These are phyloP conservation scores for Ptychadena robeensis DNA, from an alignment of 2,797 vertebrate species.

Conservation along the genomic window DNA sequence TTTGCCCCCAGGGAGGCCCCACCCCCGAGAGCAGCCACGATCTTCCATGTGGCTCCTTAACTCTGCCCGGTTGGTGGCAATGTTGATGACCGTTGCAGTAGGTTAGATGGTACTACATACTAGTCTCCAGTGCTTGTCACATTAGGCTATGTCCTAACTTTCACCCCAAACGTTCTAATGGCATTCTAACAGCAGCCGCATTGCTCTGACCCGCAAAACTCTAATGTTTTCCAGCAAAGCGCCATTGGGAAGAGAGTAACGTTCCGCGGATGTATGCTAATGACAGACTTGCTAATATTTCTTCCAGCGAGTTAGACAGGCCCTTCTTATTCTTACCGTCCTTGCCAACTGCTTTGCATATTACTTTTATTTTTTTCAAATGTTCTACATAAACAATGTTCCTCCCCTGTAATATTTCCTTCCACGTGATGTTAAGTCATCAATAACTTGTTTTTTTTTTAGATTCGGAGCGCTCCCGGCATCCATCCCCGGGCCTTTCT, in stretches of 20 bases:
- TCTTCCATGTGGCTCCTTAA: too few relatives aligned
- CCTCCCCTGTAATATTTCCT: slow-evolving; percentile 43
- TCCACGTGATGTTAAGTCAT: slow-evolving; percentile 18
- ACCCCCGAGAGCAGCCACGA: too few relatives aligned
- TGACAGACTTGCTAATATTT: slow-evolving; percentile 35
- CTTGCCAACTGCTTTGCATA: slow-evolving; percentile 20
- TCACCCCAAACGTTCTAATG: background rate
- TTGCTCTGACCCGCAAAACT: slow-evolving; percentile 4
- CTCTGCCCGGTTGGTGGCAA: too few relatives aligned
- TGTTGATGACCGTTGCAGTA: background rate
- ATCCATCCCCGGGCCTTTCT: slow-evolving; percentile 27
- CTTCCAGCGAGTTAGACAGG: background rate
- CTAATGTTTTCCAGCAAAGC: background rate
- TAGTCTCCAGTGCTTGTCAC: background rate
- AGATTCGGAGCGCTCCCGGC: slow-evolving; percentile 19
- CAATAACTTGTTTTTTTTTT: slow-evolving; percentile 54
- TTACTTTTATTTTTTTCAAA: slow-evolving; percentile 31
- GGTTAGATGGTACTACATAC: background rate
- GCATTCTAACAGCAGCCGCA: background rate
- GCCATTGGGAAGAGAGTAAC: slow-evolving; percentile 33
- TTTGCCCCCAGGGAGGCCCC: too few relatives aligned
- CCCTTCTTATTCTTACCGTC: slow-evolving; percentile 27
- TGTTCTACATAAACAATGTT: slow-evolving; percentile 31
- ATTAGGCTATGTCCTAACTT: background rate
- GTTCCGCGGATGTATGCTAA: slow-evolving; percentile 29